Conservation (phyloP, 2,797 vertebrate genomes). For the Phataginus tetradactyla region DNA sequence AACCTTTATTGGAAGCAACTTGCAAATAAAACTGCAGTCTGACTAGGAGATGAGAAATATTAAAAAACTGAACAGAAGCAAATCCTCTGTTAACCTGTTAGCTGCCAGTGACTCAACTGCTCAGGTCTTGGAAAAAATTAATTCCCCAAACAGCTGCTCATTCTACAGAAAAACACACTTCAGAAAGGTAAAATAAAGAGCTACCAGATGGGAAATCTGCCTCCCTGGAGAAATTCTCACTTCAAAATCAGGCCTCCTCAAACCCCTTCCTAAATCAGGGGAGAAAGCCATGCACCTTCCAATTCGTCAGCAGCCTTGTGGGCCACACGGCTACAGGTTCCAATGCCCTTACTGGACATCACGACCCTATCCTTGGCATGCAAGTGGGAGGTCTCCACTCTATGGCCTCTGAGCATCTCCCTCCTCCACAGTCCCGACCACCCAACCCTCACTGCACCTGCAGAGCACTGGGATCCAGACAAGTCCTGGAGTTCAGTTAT, state of each 20-base stretch:
- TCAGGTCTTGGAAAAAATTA: background rate
- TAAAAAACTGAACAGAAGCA: background rate
- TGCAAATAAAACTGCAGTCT: background rate
- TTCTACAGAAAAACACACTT: background rate
- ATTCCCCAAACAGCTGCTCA: background rate
- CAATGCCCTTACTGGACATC: no score
- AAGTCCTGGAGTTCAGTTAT: background rate
- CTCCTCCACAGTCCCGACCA: no score
- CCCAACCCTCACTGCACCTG: background rate
- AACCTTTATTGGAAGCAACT: background rate
- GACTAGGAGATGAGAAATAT: background rate
- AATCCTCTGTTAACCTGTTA: background rate
- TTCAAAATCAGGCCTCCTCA: background rate
- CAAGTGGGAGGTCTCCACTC: no score
- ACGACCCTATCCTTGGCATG: background rate
- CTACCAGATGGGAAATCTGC: background rate
- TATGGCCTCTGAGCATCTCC: accelerated
- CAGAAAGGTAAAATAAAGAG: background rate
- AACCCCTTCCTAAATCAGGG: background rate
- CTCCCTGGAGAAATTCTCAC: background rate
- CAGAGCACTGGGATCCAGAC: accelerated
- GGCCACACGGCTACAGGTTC: background rate
- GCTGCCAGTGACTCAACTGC: slow-evolving; percentile 3
- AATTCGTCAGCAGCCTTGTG: background rate
- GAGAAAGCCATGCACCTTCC: background rate